These are phyloP conservation scores for Gasteruption jaculator DNA, from an alignment of 2,888 invertebrate species.

Conservation along the genomic window DNA sequence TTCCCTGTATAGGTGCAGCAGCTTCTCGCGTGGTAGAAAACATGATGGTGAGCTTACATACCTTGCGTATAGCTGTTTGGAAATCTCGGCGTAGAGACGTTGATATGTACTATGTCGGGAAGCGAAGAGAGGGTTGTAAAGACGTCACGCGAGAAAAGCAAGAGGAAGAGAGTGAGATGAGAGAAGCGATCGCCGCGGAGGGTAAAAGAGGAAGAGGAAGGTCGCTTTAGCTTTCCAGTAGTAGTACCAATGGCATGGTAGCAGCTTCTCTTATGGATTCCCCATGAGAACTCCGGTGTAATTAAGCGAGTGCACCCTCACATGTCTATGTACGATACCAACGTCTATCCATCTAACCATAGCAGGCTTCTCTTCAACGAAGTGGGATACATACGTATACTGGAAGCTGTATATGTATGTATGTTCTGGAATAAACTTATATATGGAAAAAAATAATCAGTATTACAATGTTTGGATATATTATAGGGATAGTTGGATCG, in stretches of 20 bases:
- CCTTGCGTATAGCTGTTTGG: constrained; percentile 29
- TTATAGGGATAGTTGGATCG: too few relatives aligned
- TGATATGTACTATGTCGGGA: constrained; percentile 35
- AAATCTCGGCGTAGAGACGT: constrained; percentile 43
- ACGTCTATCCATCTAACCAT: constrained; percentile 46
- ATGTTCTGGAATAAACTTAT: constrained; percentile 1
- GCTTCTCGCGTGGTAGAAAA: too few relatives aligned
- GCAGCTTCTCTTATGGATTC: constrained; percentile 45
- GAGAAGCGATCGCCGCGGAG: constrained; percentile 22
- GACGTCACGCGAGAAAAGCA: constrained; percentile 26
- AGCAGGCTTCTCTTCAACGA: constrained; percentile 33
- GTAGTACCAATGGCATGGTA: too few relatives aligned
- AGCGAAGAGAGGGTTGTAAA: constrained; percentile 32
- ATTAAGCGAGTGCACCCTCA: constrained; percentile 52
- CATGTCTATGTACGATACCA: constrained; percentile 48
- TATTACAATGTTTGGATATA: too few relatives aligned
- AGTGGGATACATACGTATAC: neutral
- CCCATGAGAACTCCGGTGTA: constrained; percentile 49
- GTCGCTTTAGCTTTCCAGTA: too few relatives aligned
- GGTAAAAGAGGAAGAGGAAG: constrained; percentile 33
- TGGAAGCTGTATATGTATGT: constrained; percentile 6
- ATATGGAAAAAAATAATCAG: too few relatives aligned
- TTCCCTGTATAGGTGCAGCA: too few relatives aligned
- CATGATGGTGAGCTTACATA: too few relatives aligned
- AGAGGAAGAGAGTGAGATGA: constrained; percentile 23